These are phyloP conservation scores for Minunthozetes semirufus DNA, from an alignment of 2,888 invertebrate species.

Conservation along the genomic window DNA sequence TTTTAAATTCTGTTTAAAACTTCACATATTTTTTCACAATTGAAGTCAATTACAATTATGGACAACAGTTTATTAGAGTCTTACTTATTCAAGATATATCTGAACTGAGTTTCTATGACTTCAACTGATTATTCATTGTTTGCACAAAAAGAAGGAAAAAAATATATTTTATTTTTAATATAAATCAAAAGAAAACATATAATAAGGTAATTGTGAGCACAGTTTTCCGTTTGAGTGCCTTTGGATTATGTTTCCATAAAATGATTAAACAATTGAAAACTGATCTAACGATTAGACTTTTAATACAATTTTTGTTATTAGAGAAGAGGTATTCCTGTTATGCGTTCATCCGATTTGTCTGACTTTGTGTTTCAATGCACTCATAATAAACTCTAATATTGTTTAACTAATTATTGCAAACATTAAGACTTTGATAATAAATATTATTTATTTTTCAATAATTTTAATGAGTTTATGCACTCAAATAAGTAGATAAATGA, in stretches of 20 bases:
- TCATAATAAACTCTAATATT: no score
- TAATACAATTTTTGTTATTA: neutral
- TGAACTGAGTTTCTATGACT: constrained; percentile 13
- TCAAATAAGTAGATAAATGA: no score
- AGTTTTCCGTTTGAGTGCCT: neutral
- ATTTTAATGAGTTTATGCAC: no score
- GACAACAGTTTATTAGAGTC: neutral
- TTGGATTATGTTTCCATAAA: neutral
- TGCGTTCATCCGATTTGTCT: no score
- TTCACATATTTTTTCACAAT: neutral
- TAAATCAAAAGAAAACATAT: neutral
- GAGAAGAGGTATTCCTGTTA: neutral
- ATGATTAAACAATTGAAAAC: neutral
- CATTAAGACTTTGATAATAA: no score
- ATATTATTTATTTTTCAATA: no score
- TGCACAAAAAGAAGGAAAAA: neutral
- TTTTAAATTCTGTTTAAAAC: neutral
- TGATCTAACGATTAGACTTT: neutral
- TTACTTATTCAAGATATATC: neutral
- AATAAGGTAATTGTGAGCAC: constrained; percentile 2
- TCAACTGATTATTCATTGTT: constrained; percentile 20
- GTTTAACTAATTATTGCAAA: no score
- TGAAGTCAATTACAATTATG: neutral
- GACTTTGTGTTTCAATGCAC: no score
- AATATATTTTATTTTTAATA: neutral